Conservation (phyloP, 2,113 vertebrate genomes). For the Rattus rattus region DNA sequence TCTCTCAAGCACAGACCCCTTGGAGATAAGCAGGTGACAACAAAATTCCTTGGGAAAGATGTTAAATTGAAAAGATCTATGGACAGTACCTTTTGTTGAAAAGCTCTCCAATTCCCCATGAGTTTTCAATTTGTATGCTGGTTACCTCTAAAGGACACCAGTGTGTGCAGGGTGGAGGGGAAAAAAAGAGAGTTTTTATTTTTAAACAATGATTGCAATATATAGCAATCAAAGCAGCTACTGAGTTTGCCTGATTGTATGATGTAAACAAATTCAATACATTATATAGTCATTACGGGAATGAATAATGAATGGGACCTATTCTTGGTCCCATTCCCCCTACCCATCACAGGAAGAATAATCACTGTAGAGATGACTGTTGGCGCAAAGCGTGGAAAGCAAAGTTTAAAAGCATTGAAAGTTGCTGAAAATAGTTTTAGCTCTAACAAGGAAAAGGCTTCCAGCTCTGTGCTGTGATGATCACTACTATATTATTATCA, state of each 20-base stretch:
- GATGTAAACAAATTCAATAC: constrained; percentile 82
- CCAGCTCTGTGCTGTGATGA: constrained; percentile 49
- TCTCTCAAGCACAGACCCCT: constrained; percentile 80
- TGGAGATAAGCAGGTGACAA: constrained; percentile 82
- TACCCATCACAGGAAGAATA: constrained; percentile 69
- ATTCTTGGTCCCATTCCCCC: constrained; percentile 42
- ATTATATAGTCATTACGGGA: constrained; percentile 81
- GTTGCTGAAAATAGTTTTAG: constrained; percentile 66
- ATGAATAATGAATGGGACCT: constrained; percentile 82
- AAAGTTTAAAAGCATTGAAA: constrained; percentile 70
- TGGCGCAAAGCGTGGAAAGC: constrained; percentile 73
- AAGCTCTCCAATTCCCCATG: constrained; percentile 61
- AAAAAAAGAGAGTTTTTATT: too few relatives aligned
- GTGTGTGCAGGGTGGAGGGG: background rate
- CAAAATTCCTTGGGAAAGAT: constrained; percentile 74
- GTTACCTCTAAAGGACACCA: constrained; percentile 60
- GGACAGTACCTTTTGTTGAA: constrained; percentile 71
- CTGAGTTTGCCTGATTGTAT: constrained; percentile 76
- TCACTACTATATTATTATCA: constrained; percentile 74
- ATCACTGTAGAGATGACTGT: constrained; percentile 61
- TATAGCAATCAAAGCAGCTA: constrained; percentile 78
- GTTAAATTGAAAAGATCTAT: constrained; percentile 73
- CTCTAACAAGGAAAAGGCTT: constrained; percentile 65
- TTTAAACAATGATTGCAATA: constrained; percentile 47
- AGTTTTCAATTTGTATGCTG: constrained; percentile 58